A percentile compares a stretch with the other conserved stretches of the same genome.
Conservation (phyloP, 1,140 invertebrate species). For the Atta cephalotes region DNA sequence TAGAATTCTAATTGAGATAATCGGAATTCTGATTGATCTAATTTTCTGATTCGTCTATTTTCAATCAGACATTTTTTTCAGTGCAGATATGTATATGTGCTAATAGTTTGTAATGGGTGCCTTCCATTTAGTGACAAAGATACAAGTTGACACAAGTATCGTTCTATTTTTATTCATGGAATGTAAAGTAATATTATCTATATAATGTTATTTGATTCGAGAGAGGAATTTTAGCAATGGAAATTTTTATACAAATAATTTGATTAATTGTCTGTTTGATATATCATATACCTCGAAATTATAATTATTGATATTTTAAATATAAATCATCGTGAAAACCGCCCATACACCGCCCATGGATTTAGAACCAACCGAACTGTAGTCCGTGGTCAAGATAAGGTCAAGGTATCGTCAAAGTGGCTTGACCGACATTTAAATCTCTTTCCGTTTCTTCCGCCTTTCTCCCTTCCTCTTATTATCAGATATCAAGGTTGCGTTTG, state of each 20-base stretch:
- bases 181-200: background rate
- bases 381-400: constrained; percentile 33
- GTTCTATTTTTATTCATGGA: no score
- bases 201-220: background rate
- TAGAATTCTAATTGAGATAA: no score
- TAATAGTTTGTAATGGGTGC: background rate
- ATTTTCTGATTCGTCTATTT: no score
- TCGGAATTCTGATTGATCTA: no score
- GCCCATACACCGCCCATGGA: background rate
- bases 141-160: no score
- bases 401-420: constrained; percentile 62
- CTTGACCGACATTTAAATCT: constrained; percentile 66
- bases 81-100: no score
- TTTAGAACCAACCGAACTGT: constrained; percentile 47
- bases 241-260: background rate
- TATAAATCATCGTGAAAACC: background rate
- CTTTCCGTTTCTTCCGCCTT: constrained; percentile 47
- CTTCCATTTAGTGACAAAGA: no score
- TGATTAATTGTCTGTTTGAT: background rate
- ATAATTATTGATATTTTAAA: background rate
- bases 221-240: background rate
- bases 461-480: constrained; percentile 17
- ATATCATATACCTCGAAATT: background rate
- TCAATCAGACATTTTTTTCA: no score
- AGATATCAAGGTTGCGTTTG: background rate